These are phyloP conservation scores for Dexiosoma caninum DNA, from an alignment of 2,888 invertebrate genomes.

Conservation along the genomic window DNA sequence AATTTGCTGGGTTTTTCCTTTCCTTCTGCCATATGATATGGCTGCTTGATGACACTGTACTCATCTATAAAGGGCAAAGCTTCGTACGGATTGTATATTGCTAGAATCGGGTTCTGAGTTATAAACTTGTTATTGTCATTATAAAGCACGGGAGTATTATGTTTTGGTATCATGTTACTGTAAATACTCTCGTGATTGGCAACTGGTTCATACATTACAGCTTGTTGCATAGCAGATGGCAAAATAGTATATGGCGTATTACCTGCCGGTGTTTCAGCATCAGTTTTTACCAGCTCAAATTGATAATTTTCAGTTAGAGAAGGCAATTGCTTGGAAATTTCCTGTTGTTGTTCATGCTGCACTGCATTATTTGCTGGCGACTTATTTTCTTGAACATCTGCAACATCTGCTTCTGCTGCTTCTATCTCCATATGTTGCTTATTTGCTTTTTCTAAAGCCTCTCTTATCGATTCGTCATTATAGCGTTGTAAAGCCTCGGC, in stretches of 20 bases:
- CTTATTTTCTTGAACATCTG: background rate
- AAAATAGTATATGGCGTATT: background rate
- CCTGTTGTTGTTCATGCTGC: background rate
- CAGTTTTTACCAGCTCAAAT: background rate
- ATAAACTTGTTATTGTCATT: background rate
- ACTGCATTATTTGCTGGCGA: slow-evolving; percentile 3
- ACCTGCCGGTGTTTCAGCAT: background rate
- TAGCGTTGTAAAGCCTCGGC: slow-evolving; percentile 73
- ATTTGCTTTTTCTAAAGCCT: slow-evolving; percentile 71
- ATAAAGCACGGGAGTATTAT: background rate
- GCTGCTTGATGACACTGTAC: slow-evolving; percentile 3
- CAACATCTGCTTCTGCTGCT: slow-evolving; percentile 42
- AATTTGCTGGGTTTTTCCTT: background rate
- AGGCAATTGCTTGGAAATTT: background rate
- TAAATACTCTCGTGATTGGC: background rate
- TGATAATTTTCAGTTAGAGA: background rate
- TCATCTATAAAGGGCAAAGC: slow-evolving; percentile 22
- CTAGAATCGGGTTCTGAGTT: slow-evolving; percentile 33
- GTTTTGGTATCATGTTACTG: slow-evolving; percentile 26
- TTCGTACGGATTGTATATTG: slow-evolving; percentile 24
- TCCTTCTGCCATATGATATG: slow-evolving; percentile 15
- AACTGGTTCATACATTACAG: background rate
- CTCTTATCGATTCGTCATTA: slow-evolving; percentile 73
- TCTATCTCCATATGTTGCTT: slow-evolving; percentile 70
- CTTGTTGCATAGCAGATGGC: background rate